These are phyloP conservation scores for Macropis europaea DNA, from an alignment of 2,888 invertebrate genomes.

Conservation along the genomic window DNA sequence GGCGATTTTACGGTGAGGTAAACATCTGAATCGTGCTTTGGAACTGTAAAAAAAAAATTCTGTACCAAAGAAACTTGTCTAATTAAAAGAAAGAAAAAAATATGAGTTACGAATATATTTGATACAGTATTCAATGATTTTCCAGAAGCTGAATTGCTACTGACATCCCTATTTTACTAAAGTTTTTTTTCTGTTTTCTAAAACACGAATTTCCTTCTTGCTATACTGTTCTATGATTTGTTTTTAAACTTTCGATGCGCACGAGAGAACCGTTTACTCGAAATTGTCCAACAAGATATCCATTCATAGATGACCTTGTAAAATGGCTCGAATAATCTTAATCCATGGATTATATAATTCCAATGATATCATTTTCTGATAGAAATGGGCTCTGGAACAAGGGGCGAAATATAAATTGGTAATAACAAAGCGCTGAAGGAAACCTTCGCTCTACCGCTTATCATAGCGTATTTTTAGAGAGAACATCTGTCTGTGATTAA, in stretches of 20 bases:
- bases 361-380: neutral
- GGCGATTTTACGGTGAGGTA: neutral
- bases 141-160: no score
- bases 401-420: neutral
- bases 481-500: neutral
- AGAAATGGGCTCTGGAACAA: neutral
- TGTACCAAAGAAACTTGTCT: neutral
- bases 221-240: no score
- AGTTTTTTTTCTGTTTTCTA: no score
- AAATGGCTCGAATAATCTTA: neutral
- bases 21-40: neutral
- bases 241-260: no score
- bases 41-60: neutral
- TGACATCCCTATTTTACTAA: no score
- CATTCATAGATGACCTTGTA: neutral
- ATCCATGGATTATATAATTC: neutral
- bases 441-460: neutral
- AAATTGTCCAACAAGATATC: neutral
- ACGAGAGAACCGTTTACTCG: neutral
- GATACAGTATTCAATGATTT: no score
- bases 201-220: no score
- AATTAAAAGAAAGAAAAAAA: no score
- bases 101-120: no score
- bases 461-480: conserved; percentile 12
- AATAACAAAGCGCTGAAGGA: neutral